Percentiles rank a stretch among this genome's conserved stretches.
Evolutionary conservation across 2,888 invertebrate genomes (phyloP).

Genomic region (Amphipoea oculea): DNA sequence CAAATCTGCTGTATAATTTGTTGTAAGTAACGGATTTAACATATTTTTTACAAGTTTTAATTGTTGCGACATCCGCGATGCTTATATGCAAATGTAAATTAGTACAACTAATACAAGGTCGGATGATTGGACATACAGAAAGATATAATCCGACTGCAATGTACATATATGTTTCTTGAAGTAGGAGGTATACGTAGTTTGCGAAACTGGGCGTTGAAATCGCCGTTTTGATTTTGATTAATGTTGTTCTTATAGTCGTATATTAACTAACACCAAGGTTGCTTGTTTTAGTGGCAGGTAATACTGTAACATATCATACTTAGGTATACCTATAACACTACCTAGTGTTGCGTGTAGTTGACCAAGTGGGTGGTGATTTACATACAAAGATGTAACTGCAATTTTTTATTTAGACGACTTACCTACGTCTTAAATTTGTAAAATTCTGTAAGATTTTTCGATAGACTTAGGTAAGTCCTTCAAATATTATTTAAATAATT

Average conservation of each 20-base stretch:
- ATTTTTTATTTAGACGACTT: neutral
- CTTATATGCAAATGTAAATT: slow-evolving; percentile 46
- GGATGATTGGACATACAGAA: slow-evolving; percentile 5
- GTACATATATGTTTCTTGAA: neutral
- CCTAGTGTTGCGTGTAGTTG: neutral
- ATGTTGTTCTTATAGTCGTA: slow-evolving; percentile 12
- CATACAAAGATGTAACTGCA: neutral
- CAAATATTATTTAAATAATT: neutral
- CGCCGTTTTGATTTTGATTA: slow-evolving; percentile 34
- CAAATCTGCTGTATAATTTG: slow-evolving; percentile 42
- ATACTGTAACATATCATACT: slow-evolving; percentile 34
- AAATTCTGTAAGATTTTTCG: neutral
- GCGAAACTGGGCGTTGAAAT: slow-evolving; percentile 40
- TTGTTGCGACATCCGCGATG: slow-evolving; percentile 53
- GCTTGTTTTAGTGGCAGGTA: slow-evolving; percentile 1
- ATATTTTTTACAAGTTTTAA: slow-evolving; percentile 46
- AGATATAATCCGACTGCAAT: neutral
- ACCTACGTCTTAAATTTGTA: neutral
- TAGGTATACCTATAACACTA: neutral
- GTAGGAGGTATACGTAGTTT: slow-evolving; percentile 8
- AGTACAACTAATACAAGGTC: slow-evolving; percentile 49
- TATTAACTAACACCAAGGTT: slow-evolving; percentile 24
- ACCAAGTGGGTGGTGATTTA: slow-evolving; percentile 37
- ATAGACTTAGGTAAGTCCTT: neutral
- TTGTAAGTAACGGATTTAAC: slow-evolving; percentile 31